Conservation (phyloP, 2,113 vertebrate species). For the Hemicordylus capensis region DNA sequence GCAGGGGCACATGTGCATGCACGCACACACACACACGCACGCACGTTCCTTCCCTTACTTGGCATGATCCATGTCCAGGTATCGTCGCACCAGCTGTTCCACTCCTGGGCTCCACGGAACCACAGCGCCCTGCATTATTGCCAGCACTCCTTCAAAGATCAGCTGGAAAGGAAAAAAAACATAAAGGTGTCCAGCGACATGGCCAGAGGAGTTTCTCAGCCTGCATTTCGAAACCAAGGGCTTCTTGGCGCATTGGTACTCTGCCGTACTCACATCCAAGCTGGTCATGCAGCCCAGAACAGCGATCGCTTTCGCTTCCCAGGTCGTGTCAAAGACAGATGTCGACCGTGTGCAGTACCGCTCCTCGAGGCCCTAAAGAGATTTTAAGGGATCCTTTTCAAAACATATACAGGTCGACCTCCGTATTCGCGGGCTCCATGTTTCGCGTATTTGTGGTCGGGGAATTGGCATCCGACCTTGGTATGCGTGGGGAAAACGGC, state of each 20-base stretch:
- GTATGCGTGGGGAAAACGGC: too few species aligned
- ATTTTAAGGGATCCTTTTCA: background rate
- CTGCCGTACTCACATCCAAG: slow-evolving; percentile 82
- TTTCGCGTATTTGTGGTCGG: too few species aligned
- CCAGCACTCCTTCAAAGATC: slow-evolving; percentile 92
- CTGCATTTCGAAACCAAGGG: background rate
- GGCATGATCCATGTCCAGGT: slow-evolving; percentile 89
- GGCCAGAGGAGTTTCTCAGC: background rate
- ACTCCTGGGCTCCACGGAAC: slow-evolving; percentile 92
- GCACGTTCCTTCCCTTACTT: slow-evolving; percentile 85
- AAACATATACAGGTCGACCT: too few species aligned
- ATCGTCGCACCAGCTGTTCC: slow-evolving; percentile 89
- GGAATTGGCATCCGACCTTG: too few species aligned
- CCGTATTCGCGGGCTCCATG: too few species aligned
- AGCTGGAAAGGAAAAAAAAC: slow-evolving; percentile 74
- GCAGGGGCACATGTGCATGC: background rate
- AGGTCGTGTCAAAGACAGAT: slow-evolving; percentile 90
- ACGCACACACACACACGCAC: too few species aligned
- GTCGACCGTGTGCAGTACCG: slow-evolving; percentile 85
- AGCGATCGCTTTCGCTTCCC: slow-evolving; percentile 95
- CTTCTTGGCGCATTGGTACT: background rate
- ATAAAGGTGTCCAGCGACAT: background rate
- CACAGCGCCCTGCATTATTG: slow-evolving; percentile 91
- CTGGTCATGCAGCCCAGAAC: slow-evolving; percentile 88
- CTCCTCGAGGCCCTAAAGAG: slow-evolving; percentile 88